These are phyloP conservation scores for Pelochelys cantorii DNA, from an alignment of 2,797 vertebrate species.

Conservation along the genomic window DNA sequence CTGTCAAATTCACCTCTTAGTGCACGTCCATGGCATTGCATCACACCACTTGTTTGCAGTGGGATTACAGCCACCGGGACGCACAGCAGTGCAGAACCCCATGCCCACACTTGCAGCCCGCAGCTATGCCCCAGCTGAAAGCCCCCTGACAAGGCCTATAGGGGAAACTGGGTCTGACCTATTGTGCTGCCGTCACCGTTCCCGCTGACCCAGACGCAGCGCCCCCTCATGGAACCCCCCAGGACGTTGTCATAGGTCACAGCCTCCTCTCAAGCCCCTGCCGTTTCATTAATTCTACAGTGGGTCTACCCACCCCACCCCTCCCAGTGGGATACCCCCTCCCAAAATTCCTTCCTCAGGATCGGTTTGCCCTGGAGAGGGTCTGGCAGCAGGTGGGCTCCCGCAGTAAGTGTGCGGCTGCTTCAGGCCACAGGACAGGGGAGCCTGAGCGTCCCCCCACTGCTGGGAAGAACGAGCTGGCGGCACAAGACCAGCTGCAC, in stretches of 20 bases:
- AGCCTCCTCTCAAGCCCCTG: rapidly evolving
- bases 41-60: neutral
- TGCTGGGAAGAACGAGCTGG: neutral
- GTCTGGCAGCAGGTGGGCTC: neutral
- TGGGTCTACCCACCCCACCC: neutral
- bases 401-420: rapidly evolving
- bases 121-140: neutral
- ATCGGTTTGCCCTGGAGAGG: neutral
- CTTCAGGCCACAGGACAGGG: neutral
- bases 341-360: neutral
- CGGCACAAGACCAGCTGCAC: rapidly evolving
- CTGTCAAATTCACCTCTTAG: neutral
- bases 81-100: neutral
- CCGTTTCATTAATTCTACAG: rapidly evolving
- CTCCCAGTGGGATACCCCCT: neutral
- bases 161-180: rapidly evolving
- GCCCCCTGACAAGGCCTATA: neutral
- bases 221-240: no score
- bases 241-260: neutral
- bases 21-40: rapidly evolving
- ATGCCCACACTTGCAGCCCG: neutral
- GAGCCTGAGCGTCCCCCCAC: neutral
- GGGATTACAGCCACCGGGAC: neutral
- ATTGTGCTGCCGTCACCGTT: neutral
- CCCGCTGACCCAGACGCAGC: neutral